Conservation (phyloP, 2,797 vertebrate species). For the Oreortyx pictus region DNA sequence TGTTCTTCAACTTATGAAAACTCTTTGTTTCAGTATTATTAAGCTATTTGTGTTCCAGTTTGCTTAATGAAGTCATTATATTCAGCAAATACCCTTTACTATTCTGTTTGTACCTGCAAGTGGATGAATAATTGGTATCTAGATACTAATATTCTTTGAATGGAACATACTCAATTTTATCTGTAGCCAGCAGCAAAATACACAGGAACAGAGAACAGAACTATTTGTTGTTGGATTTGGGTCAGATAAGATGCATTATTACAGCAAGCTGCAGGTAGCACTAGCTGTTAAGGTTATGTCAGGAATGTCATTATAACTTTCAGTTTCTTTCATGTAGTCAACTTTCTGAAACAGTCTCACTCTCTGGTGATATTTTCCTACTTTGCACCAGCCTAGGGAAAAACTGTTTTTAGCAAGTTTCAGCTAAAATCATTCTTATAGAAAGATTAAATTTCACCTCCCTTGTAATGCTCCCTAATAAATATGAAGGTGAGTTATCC, state of each 20-base stretch:
- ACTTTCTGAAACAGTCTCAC: neutral
- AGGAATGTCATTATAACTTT: neutral
- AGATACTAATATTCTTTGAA: slow-evolving; percentile 32
- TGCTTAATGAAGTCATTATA: slow-evolving; percentile 33
- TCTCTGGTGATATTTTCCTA: neutral
- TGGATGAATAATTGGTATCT: neutral
- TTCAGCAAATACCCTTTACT: neutral
- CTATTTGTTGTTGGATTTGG: slow-evolving; percentile 3
- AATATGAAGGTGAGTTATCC: neutral
- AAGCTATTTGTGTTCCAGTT: neutral
- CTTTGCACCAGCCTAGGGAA: neutral
- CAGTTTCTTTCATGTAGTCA: neutral
- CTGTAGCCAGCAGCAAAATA: slow-evolving; percentile 17
- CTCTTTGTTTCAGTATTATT: neutral
- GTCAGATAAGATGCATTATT: neutral
- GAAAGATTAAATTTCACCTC: neutral
- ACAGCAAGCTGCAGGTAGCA: neutral
- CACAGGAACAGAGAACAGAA: neutral
- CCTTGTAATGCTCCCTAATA: neutral
- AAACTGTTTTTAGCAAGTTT: neutral
- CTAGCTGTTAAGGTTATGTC: neutral
- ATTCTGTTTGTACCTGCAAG: neutral
- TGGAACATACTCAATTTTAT: slow-evolving; percentile 1
- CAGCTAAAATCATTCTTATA: neutral
- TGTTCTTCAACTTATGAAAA: neutral